Base-by-base conservation (phyloP, 35 echinoderm and acorn worm species). In the Ophioderma brevispina region DNA sequence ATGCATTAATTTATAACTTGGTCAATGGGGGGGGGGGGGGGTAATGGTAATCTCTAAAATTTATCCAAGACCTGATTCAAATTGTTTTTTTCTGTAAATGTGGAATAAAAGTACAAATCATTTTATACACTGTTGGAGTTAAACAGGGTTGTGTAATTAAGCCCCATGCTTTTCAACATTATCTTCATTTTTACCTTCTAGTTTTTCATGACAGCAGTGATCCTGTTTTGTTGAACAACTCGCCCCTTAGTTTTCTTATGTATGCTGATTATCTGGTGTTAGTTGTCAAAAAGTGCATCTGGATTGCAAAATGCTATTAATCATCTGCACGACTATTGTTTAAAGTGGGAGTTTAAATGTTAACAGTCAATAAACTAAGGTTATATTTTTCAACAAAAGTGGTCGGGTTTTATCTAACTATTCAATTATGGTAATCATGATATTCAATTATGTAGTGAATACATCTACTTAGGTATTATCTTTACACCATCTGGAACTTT, bases 201-300 rank as follows among this genome's bases (percentile, higher is more conserved):
- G n/a, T n/a, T n/a, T n/a, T n/a, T n/a, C n/a, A n/a, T n/a, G n/a
- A n/a, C n/a, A n/a, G n/a, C n/a, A n/a, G n/a, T n/a, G n/a, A n/a
- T n/a, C n/a, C n/a, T n/a, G n/a, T n/a, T n/a, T n/a, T n/a, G n/a
- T n/a, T n/a, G n/a, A n/a, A n/a, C n/a, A n/a, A n/a, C n/a, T n/a
- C n/a, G n/a, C n/a, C n/a, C n/a, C 46, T 52, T 52, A 52, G 46
- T 52, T 52, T 8, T 52, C 46, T 52, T 35, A 36, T 64, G 56
- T 79, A 88, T 41, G 76, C 86, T 49, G 86, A 88, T 36, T 70
- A 88, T 30, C 38, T 88, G 13, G 86, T 88, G 1, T 30, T 87
- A 5, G 2, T n/a, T 88, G 23, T 78, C 64, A 14, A 88, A 78
- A 15, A 41, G 30, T 18, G 63, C 76, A 34, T 13, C 36, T 23